Conservation (phyloP, 2,797 vertebrate species). For the Sarcophilus harrisii region DNA sequence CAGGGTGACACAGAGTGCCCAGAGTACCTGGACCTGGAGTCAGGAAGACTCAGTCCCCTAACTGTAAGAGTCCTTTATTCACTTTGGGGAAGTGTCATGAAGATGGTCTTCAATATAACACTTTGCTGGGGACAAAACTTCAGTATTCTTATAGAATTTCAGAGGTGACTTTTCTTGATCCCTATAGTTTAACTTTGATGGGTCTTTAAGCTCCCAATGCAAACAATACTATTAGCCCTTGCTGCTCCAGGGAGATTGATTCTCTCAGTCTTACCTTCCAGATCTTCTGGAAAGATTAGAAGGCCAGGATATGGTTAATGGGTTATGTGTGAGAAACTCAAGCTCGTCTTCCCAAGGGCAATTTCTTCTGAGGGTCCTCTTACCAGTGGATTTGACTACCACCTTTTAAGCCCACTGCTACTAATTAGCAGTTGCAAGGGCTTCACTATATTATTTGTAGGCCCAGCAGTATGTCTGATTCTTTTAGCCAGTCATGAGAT, state of each 20-base stretch:
- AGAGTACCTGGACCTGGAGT: too few relatives aligned
- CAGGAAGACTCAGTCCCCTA: neutral
- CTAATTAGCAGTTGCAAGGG: neutral
- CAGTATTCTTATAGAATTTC: neutral
- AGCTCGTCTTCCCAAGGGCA: neutral
- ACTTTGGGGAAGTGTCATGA: neutral
- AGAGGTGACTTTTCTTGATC: neutral
- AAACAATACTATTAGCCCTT: neutral
- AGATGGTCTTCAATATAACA: neutral
- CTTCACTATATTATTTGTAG: neutral
- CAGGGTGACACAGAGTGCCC: too few relatives aligned
- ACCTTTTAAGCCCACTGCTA: neutral
- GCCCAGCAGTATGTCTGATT: neutral
- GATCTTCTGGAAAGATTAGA: neutral
- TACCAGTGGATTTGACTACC: neutral
- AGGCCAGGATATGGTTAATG: neutral
- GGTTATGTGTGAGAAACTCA: neutral
- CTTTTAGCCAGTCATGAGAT: neutral
- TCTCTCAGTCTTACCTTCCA: neutral
- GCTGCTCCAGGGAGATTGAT: neutral
- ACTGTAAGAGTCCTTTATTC: neutral
- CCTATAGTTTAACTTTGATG: neutral
- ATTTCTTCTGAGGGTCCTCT: neutral
- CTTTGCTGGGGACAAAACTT: neutral
- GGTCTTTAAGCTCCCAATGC: neutral